Evolutionary conservation across 2,797 vertebrate species (phyloP).

Genomic region (Myotis planiceps): DNA sequence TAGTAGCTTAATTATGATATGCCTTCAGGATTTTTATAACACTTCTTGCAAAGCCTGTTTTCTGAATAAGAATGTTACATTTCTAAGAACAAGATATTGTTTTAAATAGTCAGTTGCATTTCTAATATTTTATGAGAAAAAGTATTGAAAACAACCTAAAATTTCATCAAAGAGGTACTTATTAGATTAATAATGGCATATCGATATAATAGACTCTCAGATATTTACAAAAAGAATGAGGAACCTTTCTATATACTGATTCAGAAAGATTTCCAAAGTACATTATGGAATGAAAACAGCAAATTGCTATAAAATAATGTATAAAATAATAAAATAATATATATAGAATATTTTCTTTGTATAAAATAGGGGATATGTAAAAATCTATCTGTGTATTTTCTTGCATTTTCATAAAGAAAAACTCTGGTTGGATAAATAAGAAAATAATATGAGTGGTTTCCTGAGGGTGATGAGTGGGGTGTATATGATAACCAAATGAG

Average conservation of each 20-base stretch:
- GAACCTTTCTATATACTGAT: neutral
- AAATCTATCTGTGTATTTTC: neutral
- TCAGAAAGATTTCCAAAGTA: neutral
- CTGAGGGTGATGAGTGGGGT: neutral
- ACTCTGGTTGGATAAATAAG: neutral
- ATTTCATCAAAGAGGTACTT: neutral
- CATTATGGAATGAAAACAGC: neutral
- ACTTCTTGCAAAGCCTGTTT: conserved; percentile 44
- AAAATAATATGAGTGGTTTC: neutral
- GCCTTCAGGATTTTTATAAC: conserved; percentile 64
- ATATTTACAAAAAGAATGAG: neutral
- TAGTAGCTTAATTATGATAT: conserved; percentile 73
- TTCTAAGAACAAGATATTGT: conserved; percentile 51
- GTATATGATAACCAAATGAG: neutral
- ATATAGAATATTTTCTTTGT: neutral
- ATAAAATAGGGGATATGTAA: neutral
- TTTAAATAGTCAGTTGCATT: conserved; percentile 38
- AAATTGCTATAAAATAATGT: neutral
- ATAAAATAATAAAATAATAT: conserved; percentile 3
- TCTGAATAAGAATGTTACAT: conserved; percentile 53
- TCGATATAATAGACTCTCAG: neutral
- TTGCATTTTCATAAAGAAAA: neutral
- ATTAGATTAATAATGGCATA: conserved; percentile 11
- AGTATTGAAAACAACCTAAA: conserved; percentile 12
- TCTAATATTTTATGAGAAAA: conserved; percentile 51